A percentile compares a stretch with the other conserved stretches of the same genome.
Evolutionary conservation across 2,888 invertebrate species (phyloP).

Genomic region (Aquatica leii): DNA sequence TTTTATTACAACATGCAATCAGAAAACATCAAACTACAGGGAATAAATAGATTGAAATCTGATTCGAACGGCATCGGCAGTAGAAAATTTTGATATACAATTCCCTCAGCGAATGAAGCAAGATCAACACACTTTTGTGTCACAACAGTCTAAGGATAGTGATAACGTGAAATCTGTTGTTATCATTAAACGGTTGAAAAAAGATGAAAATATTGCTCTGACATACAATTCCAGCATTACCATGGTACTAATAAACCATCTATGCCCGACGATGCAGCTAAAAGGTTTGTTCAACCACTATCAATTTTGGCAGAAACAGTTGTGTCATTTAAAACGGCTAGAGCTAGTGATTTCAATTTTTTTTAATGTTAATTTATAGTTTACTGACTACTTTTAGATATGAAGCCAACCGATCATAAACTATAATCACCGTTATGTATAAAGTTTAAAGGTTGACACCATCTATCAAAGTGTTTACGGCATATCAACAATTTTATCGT

Average conservation of each 20-base stretch:
- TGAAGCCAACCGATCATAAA: constrained; percentile 5
- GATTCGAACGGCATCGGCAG: constrained; percentile 3
- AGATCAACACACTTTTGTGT: constrained; percentile 6
- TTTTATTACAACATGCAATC: too few relatives aligned
- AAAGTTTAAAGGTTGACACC: constrained; percentile 1
- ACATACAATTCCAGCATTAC: constrained; percentile 4
- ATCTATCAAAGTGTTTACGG: neutral
- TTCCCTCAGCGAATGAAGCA: neutral
- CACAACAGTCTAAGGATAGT: neutral
- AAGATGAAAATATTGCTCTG: constrained; percentile 5
- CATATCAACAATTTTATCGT: constrained; percentile 12
- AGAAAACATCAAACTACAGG: constrained; percentile 9
- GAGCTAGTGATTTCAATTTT: constrained; percentile 10
- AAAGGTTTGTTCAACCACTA: constrained; percentile 5
- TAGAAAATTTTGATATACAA: constrained; percentile 10
- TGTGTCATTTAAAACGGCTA: constrained; percentile 5
- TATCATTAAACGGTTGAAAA: constrained; percentile 5
- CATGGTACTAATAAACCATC: too few relatives aligned
- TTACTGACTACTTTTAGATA: constrained; percentile 1
- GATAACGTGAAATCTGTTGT: constrained; percentile 6
- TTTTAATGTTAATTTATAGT: constrained; percentile 4
- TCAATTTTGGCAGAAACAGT: neutral
- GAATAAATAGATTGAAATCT: constrained; percentile 6
- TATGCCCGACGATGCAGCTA: constrained; percentile 5
- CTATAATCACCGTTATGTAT: constrained; percentile 11